Base-by-base conservation (phyloP, 1,140 invertebrate species). In the Drosophila grimshawi region DNA sequence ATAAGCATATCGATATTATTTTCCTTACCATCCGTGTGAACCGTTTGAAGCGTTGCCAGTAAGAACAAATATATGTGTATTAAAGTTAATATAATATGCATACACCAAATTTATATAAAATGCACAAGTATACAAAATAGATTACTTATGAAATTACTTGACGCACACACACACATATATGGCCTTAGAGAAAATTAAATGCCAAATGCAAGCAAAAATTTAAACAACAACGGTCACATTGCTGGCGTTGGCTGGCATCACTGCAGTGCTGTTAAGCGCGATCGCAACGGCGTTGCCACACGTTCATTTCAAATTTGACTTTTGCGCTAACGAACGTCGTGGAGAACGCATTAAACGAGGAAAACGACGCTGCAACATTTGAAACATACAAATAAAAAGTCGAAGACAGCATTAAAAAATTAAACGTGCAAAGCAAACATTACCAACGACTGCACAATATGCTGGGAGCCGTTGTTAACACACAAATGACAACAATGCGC, bases 301-400 rank as follows among this genome's bases (percentile, higher is more conserved):
- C 59, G 39, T 48, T 62, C 55, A 62, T 37, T 68, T 59, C 53
- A 56, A 77, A 88, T 88, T 88, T 89, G 63, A 88, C 63, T 89
- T 86, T 88, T 88, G 85, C 80, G 83, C 72, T 88, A 88, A 88
- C 83, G 85, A 71, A 76, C 67, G 41, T 43, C 33, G 72, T 75
- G 67, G 61, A 77, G 70, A 55, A 77, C 57, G 53, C 68, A 72
- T 63, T 41, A 49, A 76, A 33, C 19, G 49, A 56, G 53, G 60
- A 62, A 66, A 63, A 43, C 51, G 72, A 88, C 82, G 82, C 82
- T 53, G 32, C 45, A 35, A 30, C 52, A 19, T 32, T 29, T 33
- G 4, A 3, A 37, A 61, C 8, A 19, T 27, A 45, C 8, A 48
- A 11, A 8, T 10, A n/a, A 6, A 29, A 30, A 27, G 0, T 37